Conservation (phyloP, 1,140 invertebrate genomes). For the Pogonomyrmex barbatus region DNA sequence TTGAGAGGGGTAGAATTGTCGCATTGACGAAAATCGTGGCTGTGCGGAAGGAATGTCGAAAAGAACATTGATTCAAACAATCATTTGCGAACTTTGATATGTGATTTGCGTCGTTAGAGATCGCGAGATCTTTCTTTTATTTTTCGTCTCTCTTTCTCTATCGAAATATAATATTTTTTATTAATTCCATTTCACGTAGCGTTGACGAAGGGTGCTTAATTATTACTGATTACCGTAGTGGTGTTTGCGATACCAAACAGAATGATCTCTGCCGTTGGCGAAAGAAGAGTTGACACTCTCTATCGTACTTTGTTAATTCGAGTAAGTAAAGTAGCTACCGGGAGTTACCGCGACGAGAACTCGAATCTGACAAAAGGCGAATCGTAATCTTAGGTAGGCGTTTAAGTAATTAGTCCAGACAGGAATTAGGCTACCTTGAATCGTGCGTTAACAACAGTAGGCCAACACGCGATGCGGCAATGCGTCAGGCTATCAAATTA, state of each 20-base stretch:
- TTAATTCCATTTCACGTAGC: background rate
- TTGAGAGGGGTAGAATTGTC: background rate
- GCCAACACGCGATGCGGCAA: constrained; percentile 29
- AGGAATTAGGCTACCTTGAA: constrained; percentile 53
- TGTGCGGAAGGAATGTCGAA: background rate
- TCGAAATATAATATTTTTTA: constrained; percentile 23
- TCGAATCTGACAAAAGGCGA: constrained; percentile 23
- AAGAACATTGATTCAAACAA: constrained; percentile 26
- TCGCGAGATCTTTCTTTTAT: constrained; percentile 4
- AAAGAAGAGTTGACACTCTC: background rate
- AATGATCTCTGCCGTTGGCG: constrained; percentile 50
- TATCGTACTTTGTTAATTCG: constrained; percentile 31
- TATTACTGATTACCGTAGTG: constrained; percentile 4
- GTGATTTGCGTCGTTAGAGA: constrained; percentile 23
- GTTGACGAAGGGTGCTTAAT: constrained; percentile 17
- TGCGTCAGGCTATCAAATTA: constrained; percentile 46
- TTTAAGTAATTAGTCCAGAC: constrained; percentile 62
- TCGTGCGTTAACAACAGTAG: constrained; percentile 63
- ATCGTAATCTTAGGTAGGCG: constrained; percentile 65
- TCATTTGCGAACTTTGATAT: constrained; percentile 18
- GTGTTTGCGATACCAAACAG: constrained; percentile 43
- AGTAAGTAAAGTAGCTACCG: constrained; percentile 12
- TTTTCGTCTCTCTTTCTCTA: constrained; percentile 13
- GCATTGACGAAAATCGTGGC: background rate
- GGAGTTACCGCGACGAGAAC: constrained; percentile 14